A percentile compares a stretch with the other conserved stretches of the same genome.
phyloP scores from a whole-genome alignment of 2,113 vertebrate species.

The Corydoras sp. region DNA sequence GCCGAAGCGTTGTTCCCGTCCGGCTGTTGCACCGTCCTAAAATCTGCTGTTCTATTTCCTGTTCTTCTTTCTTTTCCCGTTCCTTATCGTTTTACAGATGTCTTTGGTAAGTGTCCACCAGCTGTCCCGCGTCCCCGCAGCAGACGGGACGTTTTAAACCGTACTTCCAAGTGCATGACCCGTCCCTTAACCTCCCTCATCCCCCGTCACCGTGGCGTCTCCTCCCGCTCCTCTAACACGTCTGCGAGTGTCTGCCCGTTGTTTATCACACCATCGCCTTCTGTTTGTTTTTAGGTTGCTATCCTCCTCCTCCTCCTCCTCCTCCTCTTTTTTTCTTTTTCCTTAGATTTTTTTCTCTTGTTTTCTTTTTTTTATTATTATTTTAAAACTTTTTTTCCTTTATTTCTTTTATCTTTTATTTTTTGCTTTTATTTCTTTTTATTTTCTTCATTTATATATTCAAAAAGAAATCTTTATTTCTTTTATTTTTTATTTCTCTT shows the following conservation, averaged over 20 bases:
- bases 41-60: conserved; percentile 66
- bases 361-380: too few relatives aligned
- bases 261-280: neutral
- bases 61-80: conserved; percentile 56
- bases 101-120: conserved; percentile 93
- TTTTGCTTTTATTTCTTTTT: too few relatives aligned
- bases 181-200: conserved; percentile 46
- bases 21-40: conserved; percentile 40
- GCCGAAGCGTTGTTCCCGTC: conserved; percentile 5
- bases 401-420: too few relatives aligned
- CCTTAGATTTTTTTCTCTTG: too few relatives aligned
- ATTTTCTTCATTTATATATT: too few relatives aligned
- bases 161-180: conserved; percentile 77
- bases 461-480: too few relatives aligned
- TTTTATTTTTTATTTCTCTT: too few relatives aligned
- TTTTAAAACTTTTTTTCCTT: too few relatives aligned
- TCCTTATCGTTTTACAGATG: conserved; percentile 85
- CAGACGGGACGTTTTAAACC: conserved; percentile 76
- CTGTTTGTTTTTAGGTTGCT: neutral
- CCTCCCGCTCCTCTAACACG: conserved; percentile 25
- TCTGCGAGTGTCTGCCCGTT: neutral
- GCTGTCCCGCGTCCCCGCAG: conserved; percentile 70
- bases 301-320: too few relatives aligned
- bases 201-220: conserved; percentile 22
- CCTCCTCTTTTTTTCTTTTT: neutral